Evolutionary conservation across 2,113 vertebrate genomes (phyloP), one percentile per base, ranked within the genome.

Genomic region (Silurus asotus): DNA sequence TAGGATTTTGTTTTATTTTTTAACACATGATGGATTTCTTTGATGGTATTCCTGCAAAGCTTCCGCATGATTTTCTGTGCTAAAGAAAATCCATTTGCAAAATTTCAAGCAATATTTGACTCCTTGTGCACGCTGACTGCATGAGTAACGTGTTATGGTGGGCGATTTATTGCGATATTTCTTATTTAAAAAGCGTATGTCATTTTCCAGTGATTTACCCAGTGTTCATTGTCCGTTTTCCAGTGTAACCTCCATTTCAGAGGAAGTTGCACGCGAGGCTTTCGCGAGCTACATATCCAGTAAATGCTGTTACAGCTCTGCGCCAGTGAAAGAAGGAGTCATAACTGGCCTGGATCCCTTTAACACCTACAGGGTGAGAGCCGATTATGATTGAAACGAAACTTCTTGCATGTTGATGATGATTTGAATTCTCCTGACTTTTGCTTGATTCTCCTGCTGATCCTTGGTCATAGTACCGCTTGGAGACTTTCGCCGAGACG

Each of bases 401-500:
- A 17, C 0, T 3, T 23, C 20, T 53, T 56, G 10, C 56, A 59
- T 1, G 9, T 74, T 48, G 17, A 14, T 67, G 53, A 20, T 53
- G 37, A 62, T 28, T 0, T 5, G 2, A 45, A 28, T 65, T n/a
- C 55, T 62, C 45, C n/a, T 23, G 59, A 17, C 3, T 78, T 61
- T 37, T 23, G 45, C 20, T 75, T 59, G 19, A 25, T 67, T 67
- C 0, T 20, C 53, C 14, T 74, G 15, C 14, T 87, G 19, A 53
- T 14, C 85, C n/a, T 82, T 86, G 74, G 20, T 87, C 83, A 75
- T 64, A 94, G 95, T 94, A 90, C 72, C 89, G 89, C 0, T 77
- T 94, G 90, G 95, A 94, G 90, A 96, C 94, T 0, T 96, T 93
- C 81, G 91, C 87, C 0, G 93, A 95, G 91, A 90, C 92, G 61